Base-by-base conservation (phyloP, 2,888 invertebrate species). In the Phlogophora meticulosa region DNA sequence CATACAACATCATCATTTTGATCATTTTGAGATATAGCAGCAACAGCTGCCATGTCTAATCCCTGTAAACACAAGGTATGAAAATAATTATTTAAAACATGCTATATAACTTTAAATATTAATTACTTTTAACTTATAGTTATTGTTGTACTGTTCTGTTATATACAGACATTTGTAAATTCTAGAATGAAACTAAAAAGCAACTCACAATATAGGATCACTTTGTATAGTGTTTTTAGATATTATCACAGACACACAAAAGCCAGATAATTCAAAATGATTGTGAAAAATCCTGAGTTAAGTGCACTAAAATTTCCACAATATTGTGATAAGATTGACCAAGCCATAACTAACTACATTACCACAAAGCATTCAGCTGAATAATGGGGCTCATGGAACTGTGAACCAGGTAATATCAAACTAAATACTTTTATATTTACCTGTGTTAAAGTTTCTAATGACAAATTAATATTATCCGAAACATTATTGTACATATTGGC, bases 1-100 rank as follows among this genome's bases (percentile, higher is more conserved):
- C 97, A 97, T 20, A 97, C 96, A 15, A 97, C 96, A 85, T 94
- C 95, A 83, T 95, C 92, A 79, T 96, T 94, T 70, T 90, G 86
- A 13, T 52, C 0, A 64, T 60, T 72, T 22, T 72, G 79, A 28
- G 74, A 60, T 68, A 81, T 57, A 55, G 84, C 80, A 60, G 84
- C 78, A 22, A 88, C 84, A 43, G 86, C 83, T 62, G 91, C 72
- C 89, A 95, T 93, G 72, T 96, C 95, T 77, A 96, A 84, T 42
- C 95, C 95, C 95, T 95, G 78, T 59, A 82, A 76, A 45, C 40
- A 17, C 34, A 72, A 45, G 56, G 58, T 63, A 63, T 22, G 36
- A 22, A 48, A 15, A 24, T n/a, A 0, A 72, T 28, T 28, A 28
- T 28, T 28, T 28, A 28, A 2, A 4, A 28, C 28, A 28, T 28